Conservation (phyloP, 2,888 invertebrate genomes). For the Chrysotoxum bicinctum region DNA sequence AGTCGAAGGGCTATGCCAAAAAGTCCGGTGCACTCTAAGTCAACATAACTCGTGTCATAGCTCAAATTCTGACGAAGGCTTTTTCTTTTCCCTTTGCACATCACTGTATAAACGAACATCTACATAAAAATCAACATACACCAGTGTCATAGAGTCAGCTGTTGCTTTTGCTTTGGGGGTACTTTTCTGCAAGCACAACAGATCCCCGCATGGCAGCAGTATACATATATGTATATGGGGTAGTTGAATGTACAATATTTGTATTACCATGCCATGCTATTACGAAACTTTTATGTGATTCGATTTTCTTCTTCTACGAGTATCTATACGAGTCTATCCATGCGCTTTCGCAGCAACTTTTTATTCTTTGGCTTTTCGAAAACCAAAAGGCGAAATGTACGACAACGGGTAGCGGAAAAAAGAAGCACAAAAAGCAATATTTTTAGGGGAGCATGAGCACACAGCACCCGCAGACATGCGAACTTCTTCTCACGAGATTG, state of each 20-base stretch:
- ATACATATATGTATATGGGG: neutral
- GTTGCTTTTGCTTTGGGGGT: slow-evolving; percentile 55
- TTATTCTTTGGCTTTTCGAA: slow-evolving; percentile 50
- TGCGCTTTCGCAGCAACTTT: slow-evolving; percentile 60
- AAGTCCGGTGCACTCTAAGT: no score
- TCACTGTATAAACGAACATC: neutral
- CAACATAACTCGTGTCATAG: no score
- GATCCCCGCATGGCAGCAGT: slow-evolving; percentile 15
- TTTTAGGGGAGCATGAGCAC: slow-evolving; percentile 9
- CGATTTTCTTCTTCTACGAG: slow-evolving; percentile 27
- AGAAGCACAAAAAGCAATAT: neutral
- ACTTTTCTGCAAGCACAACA: slow-evolving; percentile 58
- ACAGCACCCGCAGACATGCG: slow-evolving; percentile 51
- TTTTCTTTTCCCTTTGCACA: neutral
- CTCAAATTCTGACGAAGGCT: no score
- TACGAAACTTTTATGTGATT: slow-evolving; percentile 57
- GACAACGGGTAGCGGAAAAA: neutral
- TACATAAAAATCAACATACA: neutral
- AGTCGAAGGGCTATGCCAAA: no score
- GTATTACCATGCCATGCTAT: slow-evolving; percentile 31
- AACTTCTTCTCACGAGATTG: slow-evolving; percentile 40
- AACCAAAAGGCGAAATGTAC: slow-evolving; percentile 24
- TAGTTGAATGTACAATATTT: slow-evolving; percentile 25
- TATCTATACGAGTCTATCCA: slow-evolving; percentile 42
- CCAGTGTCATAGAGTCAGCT: slow-evolving; percentile 47